Evolutionary conservation across 1,140 invertebrate species (phyloP), one percentile per base, ranked within the genome.

Genomic region (Elysia chlorotica): DNA sequence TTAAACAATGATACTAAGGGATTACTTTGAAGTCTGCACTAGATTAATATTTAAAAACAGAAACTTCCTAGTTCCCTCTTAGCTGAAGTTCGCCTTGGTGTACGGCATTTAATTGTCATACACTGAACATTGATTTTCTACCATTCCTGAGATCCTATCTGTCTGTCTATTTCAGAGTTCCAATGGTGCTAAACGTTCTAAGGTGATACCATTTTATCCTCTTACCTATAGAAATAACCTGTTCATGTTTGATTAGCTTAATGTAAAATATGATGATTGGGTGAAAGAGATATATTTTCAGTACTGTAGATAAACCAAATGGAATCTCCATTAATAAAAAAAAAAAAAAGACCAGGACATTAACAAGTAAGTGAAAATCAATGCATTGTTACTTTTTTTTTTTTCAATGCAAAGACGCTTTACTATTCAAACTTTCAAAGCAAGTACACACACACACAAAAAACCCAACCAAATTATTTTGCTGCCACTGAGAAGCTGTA

Each of bases 101-200:
- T n/a, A n/a, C n/a, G n/a, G n/a, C n/a, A n/a, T n/a, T n/a, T n/a
- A n/a, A n/a, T n/a, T n/a, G n/a, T n/a, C n/a, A n/a, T n/a, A n/a
- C n/a, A n/a, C n/a, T n/a, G n/a, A n/a, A n/a, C n/a, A n/a, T n/a
- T n/a, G n/a, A n/a, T 48, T 48, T 48, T 48, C 41, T 48, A 10
- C 10, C 10, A 48, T 14, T n/a, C n/a, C 41, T 48, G n/a, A 48
- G 41, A 48, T 48, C 41, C n/a, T 48, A n/a, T 14, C 41, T 48
- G n/a, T n/a, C 41, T 48, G 10, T 10, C n/a, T 48, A 48, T 59
- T 59, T 59, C 56, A 59, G 56, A 59, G 28, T 59, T 59, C 56
- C 56, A 17, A 17, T 59, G 56, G 56, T 59, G 56, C 56, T 59
- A 59, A 59, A 59, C 56, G 10, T 30, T 23, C 14, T 59, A 25